Evolutionary conservation across 30 jellyfish, hydroid and myxozoan genomes (phyloP).

Genomic region (Cassiopea xamachana): DNA sequence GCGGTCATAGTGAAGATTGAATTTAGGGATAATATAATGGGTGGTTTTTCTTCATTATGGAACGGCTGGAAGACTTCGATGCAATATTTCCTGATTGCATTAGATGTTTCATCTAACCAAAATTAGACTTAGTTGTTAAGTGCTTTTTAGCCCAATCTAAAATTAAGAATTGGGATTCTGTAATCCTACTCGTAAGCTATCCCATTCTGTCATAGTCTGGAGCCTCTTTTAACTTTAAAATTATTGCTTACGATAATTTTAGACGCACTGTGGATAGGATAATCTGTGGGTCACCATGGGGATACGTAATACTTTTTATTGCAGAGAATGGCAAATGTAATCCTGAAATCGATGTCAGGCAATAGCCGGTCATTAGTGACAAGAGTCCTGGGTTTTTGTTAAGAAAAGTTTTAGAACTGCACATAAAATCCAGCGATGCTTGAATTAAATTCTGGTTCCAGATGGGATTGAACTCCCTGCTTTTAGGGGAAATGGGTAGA

Average conservation of each 20-base stretch:
- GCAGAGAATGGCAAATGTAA: too few relatives aligned
- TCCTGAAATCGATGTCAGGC: too few relatives aligned
- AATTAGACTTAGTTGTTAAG: background rate
- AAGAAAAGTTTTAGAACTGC: too few relatives aligned
- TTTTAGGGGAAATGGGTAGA: too few relatives aligned
- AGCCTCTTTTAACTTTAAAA: constrained; percentile 1
- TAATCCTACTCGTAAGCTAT: background rate
- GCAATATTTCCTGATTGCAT: constrained; percentile 1
- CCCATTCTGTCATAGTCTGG: constrained; percentile 16
- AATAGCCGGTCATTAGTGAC: too few relatives aligned
- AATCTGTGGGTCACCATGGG: background rate
- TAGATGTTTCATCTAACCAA: background rate
- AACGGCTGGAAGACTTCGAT: background rate
- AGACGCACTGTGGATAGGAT: background rate
- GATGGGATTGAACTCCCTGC: too few relatives aligned
- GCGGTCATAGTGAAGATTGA: too few relatives aligned
- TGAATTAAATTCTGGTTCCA: too few relatives aligned
- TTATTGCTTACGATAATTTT: background rate
- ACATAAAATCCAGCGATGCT: too few relatives aligned
- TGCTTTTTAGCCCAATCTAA: background rate
- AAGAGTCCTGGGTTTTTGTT: too few relatives aligned
- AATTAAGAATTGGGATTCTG: background rate
- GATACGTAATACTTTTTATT: background rate
- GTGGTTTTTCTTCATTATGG: background rate
- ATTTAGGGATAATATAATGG: too few relatives aligned